phyloP scores from a whole-genome alignment of 1,140 invertebrate species.

The Spodoptera litura region DNA sequence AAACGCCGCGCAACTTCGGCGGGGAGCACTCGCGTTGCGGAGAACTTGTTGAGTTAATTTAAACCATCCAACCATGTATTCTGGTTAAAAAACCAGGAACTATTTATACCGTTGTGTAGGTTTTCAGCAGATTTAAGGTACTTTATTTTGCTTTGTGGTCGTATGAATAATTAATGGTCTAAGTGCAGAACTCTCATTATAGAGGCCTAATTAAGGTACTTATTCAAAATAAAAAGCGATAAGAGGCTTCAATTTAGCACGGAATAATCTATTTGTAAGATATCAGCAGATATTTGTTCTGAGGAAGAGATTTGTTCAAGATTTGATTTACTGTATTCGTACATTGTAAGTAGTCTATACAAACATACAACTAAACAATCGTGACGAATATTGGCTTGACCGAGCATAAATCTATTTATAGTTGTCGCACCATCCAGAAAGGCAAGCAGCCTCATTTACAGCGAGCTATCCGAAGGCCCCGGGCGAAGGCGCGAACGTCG shows the following conservation, averaged over 20 bases:
- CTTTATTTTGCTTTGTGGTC: too few species aligned
- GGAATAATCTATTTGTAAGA: too few species aligned
- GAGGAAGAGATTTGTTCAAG: too few species aligned
- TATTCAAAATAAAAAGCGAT: too few species aligned
- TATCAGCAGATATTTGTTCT: too few species aligned
- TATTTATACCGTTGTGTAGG: too few species aligned
- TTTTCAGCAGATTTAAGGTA: too few species aligned
- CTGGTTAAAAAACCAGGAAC: neutral
- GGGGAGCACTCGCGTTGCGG: neutral
- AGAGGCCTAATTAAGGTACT: too few species aligned
- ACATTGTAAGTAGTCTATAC: neutral
- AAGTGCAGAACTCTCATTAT: too few species aligned
- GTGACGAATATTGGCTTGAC: neutral
- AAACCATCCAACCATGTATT: conserved; percentile 7
- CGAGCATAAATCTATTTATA: conserved; percentile 33
- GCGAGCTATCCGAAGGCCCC: conserved; percentile 49
- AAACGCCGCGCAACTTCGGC: conserved; percentile 16
- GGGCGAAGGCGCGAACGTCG: conserved; percentile 53
- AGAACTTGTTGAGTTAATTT: conserved; percentile 13
- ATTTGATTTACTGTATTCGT: too few species aligned
- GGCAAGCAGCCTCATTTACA: conserved; percentile 55
- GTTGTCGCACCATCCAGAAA: conserved; percentile 41
- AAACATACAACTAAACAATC: neutral
- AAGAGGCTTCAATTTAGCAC: too few species aligned
- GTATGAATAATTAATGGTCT: too few species aligned